Base-by-base conservation (phyloP, 2,113 vertebrate genomes). In the Antidorcas marsupialis region DNA sequence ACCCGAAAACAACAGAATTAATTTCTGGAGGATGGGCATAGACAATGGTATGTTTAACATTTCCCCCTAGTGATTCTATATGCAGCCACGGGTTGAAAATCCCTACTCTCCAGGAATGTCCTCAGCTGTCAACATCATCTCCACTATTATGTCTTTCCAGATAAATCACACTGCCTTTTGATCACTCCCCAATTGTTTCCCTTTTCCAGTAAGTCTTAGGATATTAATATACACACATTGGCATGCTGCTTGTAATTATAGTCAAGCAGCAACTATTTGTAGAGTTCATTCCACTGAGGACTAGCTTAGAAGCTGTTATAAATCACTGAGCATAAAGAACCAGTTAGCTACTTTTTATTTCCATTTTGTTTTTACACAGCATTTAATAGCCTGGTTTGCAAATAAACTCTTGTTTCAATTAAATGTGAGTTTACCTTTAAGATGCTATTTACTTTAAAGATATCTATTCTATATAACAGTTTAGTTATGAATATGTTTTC, bases 391-490 rank as follows among this genome's bases (percentile, higher is more conserved):
- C 1, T 57, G 10, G 17, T 88, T 96, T 97, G 17, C 64, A 95
- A 91, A 83, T 93, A 89, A 97, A 91, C 7, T 64, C 85, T 94
- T 95, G 23, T 89, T 97, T 96, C 93, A 97, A 95, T 97, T 91
- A 94, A 96, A 59, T 92, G 33, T 57, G 30, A 33, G 21, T 94
- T 96, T 98, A 88, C 64, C 36, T 97, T 67, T 92, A 94, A 96
- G 64, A 53, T 60, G 13, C 15, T 45, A 81, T 95, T 97, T 83
- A 92, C 67, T 79, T 88, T 94, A 90, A 96, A 39, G 50, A 85
- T 36, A 83, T 88, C 53, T 97, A 81, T 64, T 93, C 43, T 95
- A 27, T 85, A 78, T 86, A 96, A 39, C n/a, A 27, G 67, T 95
- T 97, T 86, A 67, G 21, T 94, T 94, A 91, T 91, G 82, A 90